These are phyloP conservation scores for Eupristina koningsbergeri DNA, from an alignment of 1,140 invertebrate species.

Conservation along the genomic window DNA sequence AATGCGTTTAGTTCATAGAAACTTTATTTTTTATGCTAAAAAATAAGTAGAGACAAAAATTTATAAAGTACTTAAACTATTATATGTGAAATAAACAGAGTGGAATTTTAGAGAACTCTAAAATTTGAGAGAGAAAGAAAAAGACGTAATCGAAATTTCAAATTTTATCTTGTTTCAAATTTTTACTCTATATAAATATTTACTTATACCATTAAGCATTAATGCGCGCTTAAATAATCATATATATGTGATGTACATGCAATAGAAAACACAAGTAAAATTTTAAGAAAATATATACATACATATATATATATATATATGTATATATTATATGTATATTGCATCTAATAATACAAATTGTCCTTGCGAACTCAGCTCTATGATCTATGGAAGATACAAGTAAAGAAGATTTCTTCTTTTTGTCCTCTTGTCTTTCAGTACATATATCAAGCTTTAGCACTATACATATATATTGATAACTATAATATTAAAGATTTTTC, in stretches of 20 bases:
- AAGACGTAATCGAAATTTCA: constrained; percentile 2
- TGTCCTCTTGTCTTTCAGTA: constrained; percentile 28
- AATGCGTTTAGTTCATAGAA: constrained; percentile 61
- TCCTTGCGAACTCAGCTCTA: no score
- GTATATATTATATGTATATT: no score
- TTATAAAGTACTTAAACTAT: constrained; percentile 48
- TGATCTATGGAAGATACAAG: constrained; percentile 12
- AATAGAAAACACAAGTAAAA: neutral
- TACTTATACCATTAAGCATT: neutral
- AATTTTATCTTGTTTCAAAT: constrained; percentile 38
- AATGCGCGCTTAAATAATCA: neutral
- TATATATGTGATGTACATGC: constrained; percentile 13
- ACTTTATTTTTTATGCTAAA: constrained; percentile 72
- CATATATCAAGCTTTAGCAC: constrained; percentile 49
- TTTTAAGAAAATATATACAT: constrained; percentile 22
- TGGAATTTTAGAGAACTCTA: neutral
- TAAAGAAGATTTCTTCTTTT: constrained; percentile 24
- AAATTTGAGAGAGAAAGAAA: constrained; percentile 24
- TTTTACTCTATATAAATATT: constrained; percentile 44
- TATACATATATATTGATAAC: constrained; percentile 43
- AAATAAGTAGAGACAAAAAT: constrained; percentile 48
- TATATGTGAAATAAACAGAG: constrained; percentile 12
- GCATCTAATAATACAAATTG: constrained; percentile 16
- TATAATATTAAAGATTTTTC: constrained; percentile 37
- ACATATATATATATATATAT: no score